phyloP scores from a whole-genome alignment of 2,797 vertebrate genomes.

The Coccyzus lansbergi region DNA sequence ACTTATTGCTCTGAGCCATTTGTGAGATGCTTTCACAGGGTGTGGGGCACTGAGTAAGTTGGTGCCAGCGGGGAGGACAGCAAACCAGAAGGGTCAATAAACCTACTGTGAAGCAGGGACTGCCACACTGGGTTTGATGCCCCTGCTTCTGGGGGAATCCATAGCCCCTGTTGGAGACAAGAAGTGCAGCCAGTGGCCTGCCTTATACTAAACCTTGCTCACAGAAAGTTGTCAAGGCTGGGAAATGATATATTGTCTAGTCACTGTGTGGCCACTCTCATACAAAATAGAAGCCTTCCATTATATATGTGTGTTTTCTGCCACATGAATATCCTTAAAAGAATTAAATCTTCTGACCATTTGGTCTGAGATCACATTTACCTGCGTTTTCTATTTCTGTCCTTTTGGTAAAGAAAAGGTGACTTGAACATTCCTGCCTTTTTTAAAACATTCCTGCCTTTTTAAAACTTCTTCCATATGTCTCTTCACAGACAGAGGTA shows the following conservation, averaged over 20 bases:
- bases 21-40: constrained; percentile 51
- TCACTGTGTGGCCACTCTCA: not conserved
- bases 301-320: not conserved
- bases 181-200: not conserved
- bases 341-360: not conserved
- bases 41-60: not conserved
- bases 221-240: not conserved
- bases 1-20: not conserved
- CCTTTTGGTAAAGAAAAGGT: constrained; percentile 2
- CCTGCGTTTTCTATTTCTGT: not conserved
- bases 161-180: not conserved
- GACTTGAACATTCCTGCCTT: constrained; percentile 2
- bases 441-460: constrained; percentile 20
- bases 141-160: not conserved
- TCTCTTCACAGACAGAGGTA: constrained; percentile 40
- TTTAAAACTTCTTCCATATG: not conserved
- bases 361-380: not conserved
- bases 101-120: not conserved
- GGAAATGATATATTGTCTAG: not conserved
- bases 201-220: not conserved
- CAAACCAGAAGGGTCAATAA: not conserved
- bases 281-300: not conserved
- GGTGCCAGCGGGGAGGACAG: not conserved
- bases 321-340: not conserved
- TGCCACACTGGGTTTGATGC: not conserved